Percentiles rank a stretch among this genome's conserved stretches.
Evolutionary conservation across 2,888 invertebrate species (phyloP).

Genomic region (Bhutanitis thaidina): DNA sequence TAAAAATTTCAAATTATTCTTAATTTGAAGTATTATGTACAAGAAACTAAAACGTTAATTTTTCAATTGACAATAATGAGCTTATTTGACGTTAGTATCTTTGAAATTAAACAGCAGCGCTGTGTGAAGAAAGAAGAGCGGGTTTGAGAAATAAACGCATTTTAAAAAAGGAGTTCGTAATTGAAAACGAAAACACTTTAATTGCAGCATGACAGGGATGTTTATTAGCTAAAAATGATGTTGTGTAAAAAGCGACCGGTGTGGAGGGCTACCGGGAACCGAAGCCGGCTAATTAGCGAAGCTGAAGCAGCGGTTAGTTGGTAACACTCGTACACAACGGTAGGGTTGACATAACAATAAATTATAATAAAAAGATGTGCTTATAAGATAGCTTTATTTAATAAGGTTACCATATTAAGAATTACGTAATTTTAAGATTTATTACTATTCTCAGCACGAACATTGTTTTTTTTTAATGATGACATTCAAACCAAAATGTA

Average conservation of each 20-base stretch:
- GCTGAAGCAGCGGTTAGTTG: background rate
- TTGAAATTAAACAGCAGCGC: background rate
- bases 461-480: no score
- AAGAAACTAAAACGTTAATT: no score
- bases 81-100: background rate
- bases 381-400: no score
- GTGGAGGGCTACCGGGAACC: constrained; percentile 46
- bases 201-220: constrained; percentile 52
- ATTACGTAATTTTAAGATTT: no score
- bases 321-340: background rate
- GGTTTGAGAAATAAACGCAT: background rate
- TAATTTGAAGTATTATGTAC: no score
- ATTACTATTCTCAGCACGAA: no score
- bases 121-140: background rate
- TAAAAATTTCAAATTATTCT: no score
- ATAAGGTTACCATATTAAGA: no score
- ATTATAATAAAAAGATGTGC: no score
- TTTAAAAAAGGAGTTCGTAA: constrained; percentile 1
- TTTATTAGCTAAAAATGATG: constrained; percentile 61
- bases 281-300: constrained; percentile 59
- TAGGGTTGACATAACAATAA: constrained; percentile 5
- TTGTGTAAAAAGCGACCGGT: constrained; percentile 45
- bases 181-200: constrained; percentile 9
- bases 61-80: no score
- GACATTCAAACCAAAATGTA: no score